Evolutionary conservation across 2,113 vertebrate genomes (phyloP).

Genomic region (Phrynocephalus versicolor): DNA sequence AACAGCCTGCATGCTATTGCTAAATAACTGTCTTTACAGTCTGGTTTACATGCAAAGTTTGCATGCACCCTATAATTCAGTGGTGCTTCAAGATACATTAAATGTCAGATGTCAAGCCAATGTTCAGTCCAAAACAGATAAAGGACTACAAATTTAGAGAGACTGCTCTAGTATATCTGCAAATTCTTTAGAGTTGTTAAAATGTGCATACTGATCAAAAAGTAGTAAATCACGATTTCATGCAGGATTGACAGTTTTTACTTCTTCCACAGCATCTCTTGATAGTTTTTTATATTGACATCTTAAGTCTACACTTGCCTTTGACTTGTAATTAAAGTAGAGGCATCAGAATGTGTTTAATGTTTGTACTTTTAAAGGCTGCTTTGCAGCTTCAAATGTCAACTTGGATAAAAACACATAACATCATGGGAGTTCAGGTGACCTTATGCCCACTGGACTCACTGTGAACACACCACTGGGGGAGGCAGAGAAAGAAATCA

Average conservation of each 20-base stretch:
- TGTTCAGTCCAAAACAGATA: too few relatives aligned
- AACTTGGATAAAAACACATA: slow-evolving; percentile 16
- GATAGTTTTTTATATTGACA: slow-evolving; percentile 1
- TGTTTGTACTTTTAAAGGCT: neutral
- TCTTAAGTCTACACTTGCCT: neutral
- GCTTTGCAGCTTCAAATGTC: slow-evolving; percentile 9
- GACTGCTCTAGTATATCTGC: neutral
- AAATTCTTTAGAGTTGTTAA: neutral
- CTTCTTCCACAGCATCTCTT: neutral
- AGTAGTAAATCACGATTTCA: too few relatives aligned
- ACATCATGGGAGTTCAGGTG: neutral
- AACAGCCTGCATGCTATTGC: neutral
- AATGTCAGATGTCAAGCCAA: too few relatives aligned
- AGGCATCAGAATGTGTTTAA: slow-evolving; percentile 1
- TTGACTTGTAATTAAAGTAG: slow-evolving; percentile 19
- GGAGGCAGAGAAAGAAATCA: neutral
- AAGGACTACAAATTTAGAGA: too few relatives aligned
- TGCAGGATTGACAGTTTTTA: neutral
- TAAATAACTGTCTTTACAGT: neutral
- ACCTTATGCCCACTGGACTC: neutral
- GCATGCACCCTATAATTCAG: too few relatives aligned
- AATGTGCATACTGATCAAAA: neutral
- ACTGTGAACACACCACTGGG: neutral
- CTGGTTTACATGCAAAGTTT: neutral
- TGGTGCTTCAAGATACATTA: neutral